Evolutionary conservation across 2,113 vertebrate genomes (phyloP).

Genomic region (Mesoclemmys tuberculata): DNA sequence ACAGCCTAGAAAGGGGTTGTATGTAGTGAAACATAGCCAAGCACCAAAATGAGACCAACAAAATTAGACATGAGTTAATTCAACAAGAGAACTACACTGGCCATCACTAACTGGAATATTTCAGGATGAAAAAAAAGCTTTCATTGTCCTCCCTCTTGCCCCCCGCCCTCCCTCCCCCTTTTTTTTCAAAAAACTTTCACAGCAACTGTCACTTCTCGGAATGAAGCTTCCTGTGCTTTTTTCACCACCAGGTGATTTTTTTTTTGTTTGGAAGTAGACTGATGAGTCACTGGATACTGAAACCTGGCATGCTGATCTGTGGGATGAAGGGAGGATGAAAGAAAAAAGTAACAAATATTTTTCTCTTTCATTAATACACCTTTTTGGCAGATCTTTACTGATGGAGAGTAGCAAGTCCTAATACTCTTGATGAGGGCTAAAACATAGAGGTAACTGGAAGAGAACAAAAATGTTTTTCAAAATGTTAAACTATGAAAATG

Average conservation of each 20-base stretch:
- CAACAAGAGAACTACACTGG: background rate
- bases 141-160: no score
- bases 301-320: background rate
- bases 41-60: background rate
- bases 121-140: background rate
- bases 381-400: background rate
- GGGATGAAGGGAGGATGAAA: background rate
- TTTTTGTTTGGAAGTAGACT: background rate
- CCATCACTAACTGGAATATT: fast-evolving
- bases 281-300: background rate
- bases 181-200: no score
- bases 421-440: background rate
- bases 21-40: background rate
- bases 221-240: background rate
- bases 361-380: background rate
- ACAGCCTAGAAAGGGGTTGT: background rate
- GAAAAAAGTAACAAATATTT: background rate
- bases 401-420: background rate
- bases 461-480: no score
- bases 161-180: no score
- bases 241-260: background rate
- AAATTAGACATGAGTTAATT: background rate
- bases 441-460: no score
- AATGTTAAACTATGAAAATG: no score
- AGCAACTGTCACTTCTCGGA: background rate